Base-by-base conservation (phyloP, 2,888 invertebrate species). In the Amblyjoppa fuscipennis region DNA sequence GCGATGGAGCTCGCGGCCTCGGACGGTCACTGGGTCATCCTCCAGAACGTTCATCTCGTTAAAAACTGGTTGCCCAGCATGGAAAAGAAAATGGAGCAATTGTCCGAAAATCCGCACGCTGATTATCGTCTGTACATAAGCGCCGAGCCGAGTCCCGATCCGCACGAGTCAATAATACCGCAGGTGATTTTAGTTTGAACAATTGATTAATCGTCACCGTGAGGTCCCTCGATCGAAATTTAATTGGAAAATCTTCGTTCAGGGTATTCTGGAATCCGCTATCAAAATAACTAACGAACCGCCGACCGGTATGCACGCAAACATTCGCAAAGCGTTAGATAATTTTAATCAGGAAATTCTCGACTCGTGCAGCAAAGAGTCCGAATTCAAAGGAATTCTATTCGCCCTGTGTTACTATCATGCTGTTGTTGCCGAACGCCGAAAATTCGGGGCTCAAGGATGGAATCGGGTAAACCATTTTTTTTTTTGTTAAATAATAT, bases 231-330 rank as follows among this genome's bases (percentile, higher is more conserved):
- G 31, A 16, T 20, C 9, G 13, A 34, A 34, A 66, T 73, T 77
- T 71, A 31, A 71, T 75, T 71, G 70, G 38, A 78, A 75, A 78
- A 74, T 28, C 16, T 53, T 51, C 66, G n/a, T 96, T 0, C 97
- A 98, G 95, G 99, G 99, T 28, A 97, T 99, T 90, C 94, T 99
- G 45, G 98, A 99, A 93, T 97, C 98, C 0, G 97, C 98, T 0
- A 98, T 99, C 92, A 99, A 99, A 95, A 98, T 99, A 83, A 99
- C 99, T 2, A 99, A 99, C 91, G 99, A 99, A 94, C 98, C 99
- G 0, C 99, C 99, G 0, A 98, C 97, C 9, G 99, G 99, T 45
- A 98, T 99, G 97, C 96, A 96, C 95, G 98, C 98, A 1, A 99
- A 99, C 94, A 95, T 99, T 51, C 98, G 98, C 94, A 98, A 98